A percentile compares a stretch with the other conserved stretches of the same genome.
These are phyloP conservation scores for Bombus waltoni DNA, from an alignment of 1,140 invertebrate genomes.

Conservation along the genomic window DNA sequence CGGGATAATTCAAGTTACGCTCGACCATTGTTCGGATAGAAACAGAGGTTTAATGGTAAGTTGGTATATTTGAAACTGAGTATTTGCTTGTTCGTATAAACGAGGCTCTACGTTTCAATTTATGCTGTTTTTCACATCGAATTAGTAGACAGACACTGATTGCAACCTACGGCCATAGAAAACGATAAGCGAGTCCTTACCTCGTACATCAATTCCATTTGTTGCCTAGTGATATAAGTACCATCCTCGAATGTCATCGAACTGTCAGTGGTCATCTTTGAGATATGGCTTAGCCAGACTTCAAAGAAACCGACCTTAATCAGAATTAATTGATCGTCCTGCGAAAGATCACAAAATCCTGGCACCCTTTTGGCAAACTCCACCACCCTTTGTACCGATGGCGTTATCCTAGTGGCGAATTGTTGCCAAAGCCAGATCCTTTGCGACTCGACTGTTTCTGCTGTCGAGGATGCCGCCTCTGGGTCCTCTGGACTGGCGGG, in stretches of 20 bases:
- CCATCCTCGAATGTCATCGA: constrained; percentile 97
- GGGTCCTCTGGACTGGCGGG: constrained; percentile 82
- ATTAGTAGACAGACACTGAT: neutral
- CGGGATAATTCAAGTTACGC: too few species aligned
- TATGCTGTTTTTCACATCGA: neutral
- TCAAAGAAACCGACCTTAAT: constrained; percentile 99
- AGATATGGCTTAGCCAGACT: constrained; percentile 95
- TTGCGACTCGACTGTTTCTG: constrained; percentile 87
- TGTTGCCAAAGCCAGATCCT: constrained; percentile 91
- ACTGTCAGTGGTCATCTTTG: constrained; percentile 91
- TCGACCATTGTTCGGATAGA: too few species aligned
- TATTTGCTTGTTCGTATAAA: neutral
- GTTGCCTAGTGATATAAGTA: constrained; percentile 91
- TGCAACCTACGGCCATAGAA: neutral
- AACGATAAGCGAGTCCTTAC: constrained; percentile 84
- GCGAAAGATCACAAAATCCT: constrained; percentile 92
- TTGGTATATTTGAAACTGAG: neutral
- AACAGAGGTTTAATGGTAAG: too few species aligned
- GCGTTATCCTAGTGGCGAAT: constrained; percentile 90
- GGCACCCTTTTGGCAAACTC: constrained; percentile 97
- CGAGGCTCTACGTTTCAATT: neutral
- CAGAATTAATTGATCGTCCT: constrained; percentile 96
- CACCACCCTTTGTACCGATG: constrained; percentile 94
- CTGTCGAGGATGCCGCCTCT: constrained; percentile 86
- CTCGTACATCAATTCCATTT: constrained; percentile 96